A percentile compares a stretch with the other conserved stretches of the same genome.
These are phyloP conservation scores for Opisthocomus hoazin DNA, from an alignment of 2,113 vertebrate species.

Conservation along the genomic window DNA sequence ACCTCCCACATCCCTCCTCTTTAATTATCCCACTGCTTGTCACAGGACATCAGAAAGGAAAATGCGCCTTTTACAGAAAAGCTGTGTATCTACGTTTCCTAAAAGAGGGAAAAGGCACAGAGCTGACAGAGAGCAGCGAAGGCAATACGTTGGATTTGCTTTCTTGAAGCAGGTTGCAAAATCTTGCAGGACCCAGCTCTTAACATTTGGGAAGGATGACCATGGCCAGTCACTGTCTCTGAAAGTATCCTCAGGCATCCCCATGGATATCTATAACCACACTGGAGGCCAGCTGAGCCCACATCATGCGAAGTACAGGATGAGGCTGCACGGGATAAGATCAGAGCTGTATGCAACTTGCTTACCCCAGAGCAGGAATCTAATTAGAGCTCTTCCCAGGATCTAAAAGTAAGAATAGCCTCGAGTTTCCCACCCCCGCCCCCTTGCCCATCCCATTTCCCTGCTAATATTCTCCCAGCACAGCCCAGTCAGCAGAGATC, in stretches of 20 bases:
- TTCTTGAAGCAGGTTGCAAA: background rate
- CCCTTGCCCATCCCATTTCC: background rate
- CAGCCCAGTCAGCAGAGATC: conserved; percentile 56
- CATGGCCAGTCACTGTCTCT: background rate
- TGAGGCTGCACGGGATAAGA: background rate
- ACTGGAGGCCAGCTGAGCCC: background rate
- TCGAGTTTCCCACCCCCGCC: background rate
- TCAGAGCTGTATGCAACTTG: background rate
- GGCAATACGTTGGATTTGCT: background rate
- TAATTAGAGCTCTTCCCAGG: background rate
- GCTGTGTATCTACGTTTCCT: background rate
- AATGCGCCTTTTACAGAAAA: background rate
- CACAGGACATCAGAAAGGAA: background rate
- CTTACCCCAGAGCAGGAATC: background rate
- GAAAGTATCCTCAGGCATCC: background rate
- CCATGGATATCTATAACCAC: background rate
- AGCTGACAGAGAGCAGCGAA: background rate
- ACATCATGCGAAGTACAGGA: background rate
- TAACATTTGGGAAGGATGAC: background rate
- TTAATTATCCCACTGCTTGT: background rate
- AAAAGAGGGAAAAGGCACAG: background rate
- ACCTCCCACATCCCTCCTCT: background rate
- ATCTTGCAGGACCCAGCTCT: background rate
- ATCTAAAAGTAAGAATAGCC: background rate
- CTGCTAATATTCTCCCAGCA: background rate